A percentile compares a stretch with the other conserved stretches of the same genome.
These are phyloP conservation scores for Rotaria macrura DNA, from an alignment of 2,888 invertebrate species.

Conservation along the genomic window DNA sequence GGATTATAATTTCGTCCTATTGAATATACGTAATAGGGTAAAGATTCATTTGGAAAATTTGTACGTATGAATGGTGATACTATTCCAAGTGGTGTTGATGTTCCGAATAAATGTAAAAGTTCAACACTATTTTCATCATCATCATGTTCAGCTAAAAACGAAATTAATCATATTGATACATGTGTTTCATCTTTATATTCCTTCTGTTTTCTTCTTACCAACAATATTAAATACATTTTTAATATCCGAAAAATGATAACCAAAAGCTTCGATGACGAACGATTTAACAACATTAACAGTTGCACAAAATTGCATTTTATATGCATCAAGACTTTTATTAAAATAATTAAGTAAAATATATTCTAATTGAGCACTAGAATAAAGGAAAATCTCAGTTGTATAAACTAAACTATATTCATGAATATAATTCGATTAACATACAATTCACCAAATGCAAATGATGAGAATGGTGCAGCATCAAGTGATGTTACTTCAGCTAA, in stretches of 20 bases:
- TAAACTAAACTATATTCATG: not conserved
- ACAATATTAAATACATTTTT: slow-evolving; percentile 3
- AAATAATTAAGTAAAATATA: not conserved
- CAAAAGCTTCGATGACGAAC: not conserved
- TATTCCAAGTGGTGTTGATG: not conserved
- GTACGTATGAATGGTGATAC: not conserved
- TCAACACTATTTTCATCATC: slow-evolving; percentile 6
- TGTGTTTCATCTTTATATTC: not conserved
- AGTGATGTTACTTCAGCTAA: not conserved
- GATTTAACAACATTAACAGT: not conserved
- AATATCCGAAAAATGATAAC: not conserved
- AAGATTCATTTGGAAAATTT: not conserved
- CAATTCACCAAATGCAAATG: not conserved
- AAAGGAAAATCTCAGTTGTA: not conserved
- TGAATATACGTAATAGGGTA: not conserved
- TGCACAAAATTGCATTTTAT: not conserved
- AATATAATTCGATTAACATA: not conserved
- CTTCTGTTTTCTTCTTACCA: not conserved
- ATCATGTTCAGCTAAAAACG: not conserved
- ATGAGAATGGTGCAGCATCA: not conserved
- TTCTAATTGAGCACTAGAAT: not conserved
- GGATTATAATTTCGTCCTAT: slow-evolving; percentile 8
- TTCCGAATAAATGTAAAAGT: not conserved
- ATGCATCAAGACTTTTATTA: not conserved
- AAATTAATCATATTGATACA: not conserved